phyloP scores from a whole-genome alignment of 2,888 invertebrate genomes.

The Diarsia brunnea region DNA sequence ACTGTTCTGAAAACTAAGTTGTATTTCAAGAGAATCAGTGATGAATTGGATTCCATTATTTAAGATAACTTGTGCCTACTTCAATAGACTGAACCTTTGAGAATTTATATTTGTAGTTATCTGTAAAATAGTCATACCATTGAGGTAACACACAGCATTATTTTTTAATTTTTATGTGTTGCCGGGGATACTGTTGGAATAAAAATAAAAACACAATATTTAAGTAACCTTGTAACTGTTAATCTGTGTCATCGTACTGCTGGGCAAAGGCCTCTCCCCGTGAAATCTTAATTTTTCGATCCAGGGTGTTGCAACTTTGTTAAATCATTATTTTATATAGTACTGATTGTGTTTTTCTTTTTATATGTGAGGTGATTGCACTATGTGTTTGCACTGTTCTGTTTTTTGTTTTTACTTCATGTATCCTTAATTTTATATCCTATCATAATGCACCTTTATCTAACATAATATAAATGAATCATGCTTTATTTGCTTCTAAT shows the following conservation, averaged over 20 bases:
- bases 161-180: conserved; percentile 51
- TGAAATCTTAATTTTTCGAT: too few relatives aligned
- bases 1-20: not conserved
- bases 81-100: not conserved
- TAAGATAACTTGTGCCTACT: not conserved
- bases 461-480: not conserved
- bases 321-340: not conserved
- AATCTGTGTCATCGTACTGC: too few relatives aligned
- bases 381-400: conserved; percentile 69
- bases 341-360: conserved; percentile 64
- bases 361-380: conserved; percentile 72
- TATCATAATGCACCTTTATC: not conserved
- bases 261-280: too few relatives aligned
- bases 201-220: conserved; percentile 69
- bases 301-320: not conserved
- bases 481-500: conserved; percentile 1
- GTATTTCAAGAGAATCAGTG: not conserved
- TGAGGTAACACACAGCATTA: conserved; percentile 3
- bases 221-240: not conserved
- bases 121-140: not conserved
- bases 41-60: conserved; percentile 2
- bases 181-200: conserved; percentile 75
- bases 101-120: conserved; percentile 2
- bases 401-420: conserved; percentile 3
- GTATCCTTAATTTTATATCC: not conserved